Base-by-base conservation (phyloP, 2,888 invertebrate species). In the Agriotes lineatus region DNA sequence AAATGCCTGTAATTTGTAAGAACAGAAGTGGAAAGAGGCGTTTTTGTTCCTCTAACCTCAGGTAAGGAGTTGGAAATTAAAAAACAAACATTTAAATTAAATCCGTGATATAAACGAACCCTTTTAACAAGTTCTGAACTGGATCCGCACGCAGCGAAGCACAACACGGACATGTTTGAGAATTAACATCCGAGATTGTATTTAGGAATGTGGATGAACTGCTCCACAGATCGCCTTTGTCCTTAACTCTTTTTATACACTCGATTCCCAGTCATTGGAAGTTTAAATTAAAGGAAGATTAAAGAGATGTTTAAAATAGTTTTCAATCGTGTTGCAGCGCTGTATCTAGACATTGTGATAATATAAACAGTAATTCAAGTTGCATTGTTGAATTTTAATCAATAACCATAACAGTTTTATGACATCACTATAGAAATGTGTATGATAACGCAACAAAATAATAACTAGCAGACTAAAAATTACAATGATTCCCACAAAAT, bases 141-240 rank as follows among this genome's bases (percentile, higher is more conserved):
- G 79, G 80, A 80, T 80, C 77, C 75, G 79, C 76, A 79, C 78
- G 78, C 80, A 80, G 75, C 78, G 78, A 79, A 80, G 76, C 80
- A 80, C 77, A 79, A 80, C 77, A 72, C 72, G 59, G 78, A 79
- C 80, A 79, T 80, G 79, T 79, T 77, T 74, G 76, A 78, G 79
- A 79, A 80, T 80, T 80, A 80, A 79, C 77, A 78, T 77, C 76
- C 77, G 76, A 79, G 79, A 79, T 79, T 80, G 78, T 78, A 78
- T 79, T 78, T 78, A 78, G 79, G 80, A 80, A 80, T 80, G 80
- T 79, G 78, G 80, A 78, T 75, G 77, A 75, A 72, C 72, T 72
- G 66, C 70, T 67, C 63, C 63, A 56, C 56, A 62, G 69, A 69
- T 69, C 64, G 52, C 44, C 69, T 69, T 69, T 69, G 69, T 69